Conservation (phyloP, 2,113 vertebrate species). For the Alectura lathami region DNA sequence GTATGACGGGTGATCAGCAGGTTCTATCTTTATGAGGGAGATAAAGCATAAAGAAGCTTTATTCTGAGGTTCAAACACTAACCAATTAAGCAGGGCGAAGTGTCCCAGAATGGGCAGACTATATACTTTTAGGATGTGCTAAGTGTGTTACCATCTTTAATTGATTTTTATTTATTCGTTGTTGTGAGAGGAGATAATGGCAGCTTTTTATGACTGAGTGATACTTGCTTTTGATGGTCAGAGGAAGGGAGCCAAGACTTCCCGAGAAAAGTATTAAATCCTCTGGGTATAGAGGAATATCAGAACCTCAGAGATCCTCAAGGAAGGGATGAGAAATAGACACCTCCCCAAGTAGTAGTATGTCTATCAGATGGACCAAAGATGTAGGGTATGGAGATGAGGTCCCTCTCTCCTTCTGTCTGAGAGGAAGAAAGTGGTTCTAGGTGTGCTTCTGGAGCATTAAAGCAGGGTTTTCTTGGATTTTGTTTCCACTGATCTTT, state of each 20-base stretch:
- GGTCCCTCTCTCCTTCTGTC: not conserved
- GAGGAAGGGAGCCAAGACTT: not conserved
- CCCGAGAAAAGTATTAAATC: not conserved
- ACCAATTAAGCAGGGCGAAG: not conserved
- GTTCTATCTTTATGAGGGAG: not conserved
- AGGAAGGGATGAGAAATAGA: not conserved
- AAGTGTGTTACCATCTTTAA: not conserved
- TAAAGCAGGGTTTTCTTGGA: not conserved
- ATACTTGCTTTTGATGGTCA: not conserved
- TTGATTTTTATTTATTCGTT: not conserved
- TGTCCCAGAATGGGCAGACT: not conserved
- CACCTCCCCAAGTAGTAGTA: accelerated
- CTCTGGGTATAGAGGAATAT: not conserved
- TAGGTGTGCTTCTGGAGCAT: not conserved
- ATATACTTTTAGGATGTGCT: not conserved
- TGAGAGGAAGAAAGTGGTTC: not conserved
- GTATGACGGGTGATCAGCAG: not conserved
- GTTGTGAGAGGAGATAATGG: not conserved
- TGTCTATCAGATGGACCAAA: not conserved
- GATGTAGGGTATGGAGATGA: not conserved
- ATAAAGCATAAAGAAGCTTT: not conserved
- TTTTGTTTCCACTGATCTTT: not conserved
- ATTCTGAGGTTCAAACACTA: not conserved
- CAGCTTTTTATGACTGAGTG: not conserved
- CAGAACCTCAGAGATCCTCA: not conserved